Evolutionary conservation across 2,113 vertebrate genomes (phyloP).

Genomic region (Petrocephalus microphthalmus): DNA sequence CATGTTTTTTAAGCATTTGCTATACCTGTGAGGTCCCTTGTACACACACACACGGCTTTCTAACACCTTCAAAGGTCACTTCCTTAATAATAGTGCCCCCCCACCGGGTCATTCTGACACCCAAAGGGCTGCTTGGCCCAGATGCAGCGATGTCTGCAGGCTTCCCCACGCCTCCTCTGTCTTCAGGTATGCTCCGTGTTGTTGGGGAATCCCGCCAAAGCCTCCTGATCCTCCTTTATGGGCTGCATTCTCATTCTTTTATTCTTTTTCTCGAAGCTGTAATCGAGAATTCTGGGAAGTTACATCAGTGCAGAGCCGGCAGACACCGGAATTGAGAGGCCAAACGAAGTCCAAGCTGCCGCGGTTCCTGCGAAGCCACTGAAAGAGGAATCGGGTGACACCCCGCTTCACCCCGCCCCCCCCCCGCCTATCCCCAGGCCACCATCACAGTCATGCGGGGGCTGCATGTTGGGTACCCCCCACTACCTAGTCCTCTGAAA

Average conservation of each 20-base stretch:
- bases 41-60: background rate
- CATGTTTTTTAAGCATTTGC: too few relatives aligned
- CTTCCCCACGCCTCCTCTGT: background rate
- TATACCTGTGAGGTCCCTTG: too few relatives aligned
- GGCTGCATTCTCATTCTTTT: background rate
- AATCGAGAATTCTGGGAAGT: conserved; percentile 2
- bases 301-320: background rate
- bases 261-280: background rate
- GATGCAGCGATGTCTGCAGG: background rate
- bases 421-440: background rate
- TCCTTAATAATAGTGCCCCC: background rate
- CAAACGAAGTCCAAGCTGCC: background rate
- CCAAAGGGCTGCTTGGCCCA: background rate
- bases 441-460: background rate
- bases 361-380: background rate
- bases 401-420: background rate
- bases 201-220: background rate
- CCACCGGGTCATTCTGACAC: background rate
- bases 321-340: background rate
- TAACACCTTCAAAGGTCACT: background rate
- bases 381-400: background rate
- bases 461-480: background rate
- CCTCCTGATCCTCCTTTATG: background rate
- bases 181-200: background rate
- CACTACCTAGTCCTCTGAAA: background rate